Base-by-base conservation (phyloP, 1,140 invertebrate genomes). In the Drosophila lacertosa region DNA sequence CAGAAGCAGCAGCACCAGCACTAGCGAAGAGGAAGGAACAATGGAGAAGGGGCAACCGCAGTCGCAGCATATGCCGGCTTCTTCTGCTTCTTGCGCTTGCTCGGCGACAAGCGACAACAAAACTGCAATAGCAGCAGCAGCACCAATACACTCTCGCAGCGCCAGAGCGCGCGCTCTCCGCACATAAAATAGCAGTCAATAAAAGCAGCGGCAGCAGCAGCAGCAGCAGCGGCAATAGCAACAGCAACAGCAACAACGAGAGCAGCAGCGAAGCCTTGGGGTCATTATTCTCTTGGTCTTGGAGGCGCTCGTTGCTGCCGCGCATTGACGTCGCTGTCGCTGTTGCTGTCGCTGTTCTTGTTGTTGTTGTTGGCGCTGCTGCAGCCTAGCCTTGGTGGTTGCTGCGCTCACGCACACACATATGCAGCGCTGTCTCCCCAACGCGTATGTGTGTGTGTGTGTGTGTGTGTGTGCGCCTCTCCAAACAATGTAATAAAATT, bases 401-500 rank as follows among this genome's bases (percentile, higher is more conserved):
- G 70, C 67, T 77, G 83, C 66, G 71, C 74, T 74, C 64, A 65
- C 57, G 68, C 72, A 79, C 58, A 60, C 55, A 53, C 33, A 77
- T 62, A 58, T 32, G 40, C 54, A 64, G 48, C 50, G 33, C 32
- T 62, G 37, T n/a, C n/a, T n/a, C n/a, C n/a, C n/a, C n/a, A n/a
- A n/a, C n/a, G n/a, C 39, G 48, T 62, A 16, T 75, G 58, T 58
- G 45, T 65, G 29, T 76, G 50, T 47, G 48, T 72, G 57, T 47
- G 48, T 57, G 39, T 66, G 60, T 73, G 45, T 84, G 77, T 80
- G 57, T 77, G 69, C 55, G 80, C 74, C 89, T 83, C 82, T 83
- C 65, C 89, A 90, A 91, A 89, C 89, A 90, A 90, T 91, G 89
- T 91, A 91, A 91, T 91, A 91, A 91, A 91, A 91, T 91, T 91